Evolutionary conservation across 2,888 invertebrate genomes (phyloP), one percentile per base, ranked within the genome.

Genomic region (Spilosoma lubricipeda): DNA sequence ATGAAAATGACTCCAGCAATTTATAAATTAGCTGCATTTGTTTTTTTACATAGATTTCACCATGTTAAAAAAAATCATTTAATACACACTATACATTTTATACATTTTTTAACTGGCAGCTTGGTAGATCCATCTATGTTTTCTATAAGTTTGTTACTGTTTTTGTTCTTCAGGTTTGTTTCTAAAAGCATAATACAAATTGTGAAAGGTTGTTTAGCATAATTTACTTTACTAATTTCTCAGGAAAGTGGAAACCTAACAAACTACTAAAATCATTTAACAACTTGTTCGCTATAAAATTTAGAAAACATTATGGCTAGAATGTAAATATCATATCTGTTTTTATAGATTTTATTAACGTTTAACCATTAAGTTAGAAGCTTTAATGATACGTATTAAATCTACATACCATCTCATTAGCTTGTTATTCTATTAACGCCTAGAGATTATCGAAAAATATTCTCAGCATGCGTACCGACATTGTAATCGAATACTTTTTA

Each of bases 401-500:
- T 59, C 71, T 45, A 70, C 45, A 27, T 45, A 33, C 52, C 30
- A 71, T 71, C 45, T 77, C 71, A 66, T 72, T 39, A 70, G 66
- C 73, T 71, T 72, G 77, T 77, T 56, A 72, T 68, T 67, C 73
- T 70, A 75, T 66, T 73, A 74, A 79, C 70, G 71, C 48, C 23
- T 66, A 39, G 76, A 42, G 69, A 75, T 80, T 73, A 77, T 75
- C 77, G 64, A 68, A 68, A 74, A 78, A 76, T 72, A 79, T 79
- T 80, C 79, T 69, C 77, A 67, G 69, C 74, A 70, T 45, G 82
- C 77, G 81, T 20, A 80, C 76, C 67, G 69, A 75, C 66, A 72
- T 74, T 69, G 78, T 81, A 81, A 77, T 80, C 71, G 71, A 80
- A 73, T 76, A 65, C 70, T 70, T 83, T 79, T 79, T 80, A 78